Conservation (phyloP, 2,797 vertebrate genomes). For the Threskiornis aethiopicus region DNA sequence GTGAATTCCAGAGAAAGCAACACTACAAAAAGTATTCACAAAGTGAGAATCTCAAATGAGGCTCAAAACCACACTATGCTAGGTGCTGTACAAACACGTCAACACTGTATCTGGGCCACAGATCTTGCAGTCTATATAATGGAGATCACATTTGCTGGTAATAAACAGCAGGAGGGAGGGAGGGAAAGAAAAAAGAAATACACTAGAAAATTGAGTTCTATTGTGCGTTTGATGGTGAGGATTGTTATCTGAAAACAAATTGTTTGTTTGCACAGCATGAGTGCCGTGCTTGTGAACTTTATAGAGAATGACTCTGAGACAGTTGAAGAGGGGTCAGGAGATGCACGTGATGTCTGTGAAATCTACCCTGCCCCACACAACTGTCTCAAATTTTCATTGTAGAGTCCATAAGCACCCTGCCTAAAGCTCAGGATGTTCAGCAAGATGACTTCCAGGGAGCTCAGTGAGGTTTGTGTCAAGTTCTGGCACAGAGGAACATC, state of each 20-base stretch:
- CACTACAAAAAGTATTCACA: neutral
- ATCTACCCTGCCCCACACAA: neutral
- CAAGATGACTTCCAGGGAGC: neutral
- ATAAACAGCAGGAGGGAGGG: neutral
- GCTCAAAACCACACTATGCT: neutral
- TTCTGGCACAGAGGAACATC: neutral
- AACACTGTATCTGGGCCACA: neutral
- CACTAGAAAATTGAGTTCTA: neutral
- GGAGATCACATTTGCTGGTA: neutral
- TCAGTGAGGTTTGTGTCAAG: neutral
- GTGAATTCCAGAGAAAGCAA: slow-evolving; percentile 9
- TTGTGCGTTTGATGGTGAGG: neutral
- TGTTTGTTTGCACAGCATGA: neutral
- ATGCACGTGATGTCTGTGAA: neutral
- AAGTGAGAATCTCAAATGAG: neutral
- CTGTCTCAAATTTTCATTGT: neutral
- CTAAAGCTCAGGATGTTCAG: neutral
- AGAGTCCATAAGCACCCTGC: neutral
- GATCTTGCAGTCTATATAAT: neutral
- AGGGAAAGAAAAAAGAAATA: neutral
- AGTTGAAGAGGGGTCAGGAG: neutral
- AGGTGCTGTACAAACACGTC: neutral
- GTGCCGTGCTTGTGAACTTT: neutral
- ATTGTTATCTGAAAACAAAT: slow-evolving; percentile 31
- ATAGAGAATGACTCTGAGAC: neutral